Evolutionary conservation across 1,140 invertebrate species (phyloP).

Genomic region (Nebria ingens): DNA sequence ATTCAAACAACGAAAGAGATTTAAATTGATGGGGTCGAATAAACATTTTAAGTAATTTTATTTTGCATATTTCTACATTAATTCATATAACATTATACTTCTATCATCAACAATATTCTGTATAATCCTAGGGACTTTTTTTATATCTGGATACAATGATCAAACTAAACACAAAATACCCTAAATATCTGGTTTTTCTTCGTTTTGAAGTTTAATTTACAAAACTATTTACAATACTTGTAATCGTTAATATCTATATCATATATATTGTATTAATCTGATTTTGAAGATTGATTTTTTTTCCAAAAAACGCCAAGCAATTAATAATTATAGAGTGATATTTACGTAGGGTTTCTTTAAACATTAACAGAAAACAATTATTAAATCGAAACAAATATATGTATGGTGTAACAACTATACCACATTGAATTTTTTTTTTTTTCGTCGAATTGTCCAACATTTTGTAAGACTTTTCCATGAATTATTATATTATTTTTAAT

Average conservation of each 20-base stretch:
- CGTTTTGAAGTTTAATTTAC: constrained; percentile 1
- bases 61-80: not conserved
- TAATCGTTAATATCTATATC: too few species aligned
- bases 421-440: too few species aligned
- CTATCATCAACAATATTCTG: not conserved
- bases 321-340: too few species aligned
- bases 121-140: constrained; percentile 3
- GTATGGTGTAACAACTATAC: too few species aligned
- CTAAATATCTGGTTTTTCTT: constrained; percentile 1
- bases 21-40: too few species aligned
- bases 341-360: too few species aligned
- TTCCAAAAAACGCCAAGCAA: too few species aligned
- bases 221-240: constrained; percentile 6
- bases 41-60: constrained; percentile 5
- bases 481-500: not conserved
- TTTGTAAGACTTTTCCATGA: not conserved
- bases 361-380: not conserved
- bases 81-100: constrained; percentile 2
- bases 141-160: constrained; percentile 6
- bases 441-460: too few species aligned
- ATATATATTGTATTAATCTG: too few species aligned
- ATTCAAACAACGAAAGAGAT: too few species aligned
- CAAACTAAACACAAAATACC: constrained; percentile 6
- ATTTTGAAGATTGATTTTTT: too few species aligned
- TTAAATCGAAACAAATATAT: too few species aligned